phyloP scores from a whole-genome alignment of 2,113 vertebrate genomes.

The Heliornis fulica region DNA sequence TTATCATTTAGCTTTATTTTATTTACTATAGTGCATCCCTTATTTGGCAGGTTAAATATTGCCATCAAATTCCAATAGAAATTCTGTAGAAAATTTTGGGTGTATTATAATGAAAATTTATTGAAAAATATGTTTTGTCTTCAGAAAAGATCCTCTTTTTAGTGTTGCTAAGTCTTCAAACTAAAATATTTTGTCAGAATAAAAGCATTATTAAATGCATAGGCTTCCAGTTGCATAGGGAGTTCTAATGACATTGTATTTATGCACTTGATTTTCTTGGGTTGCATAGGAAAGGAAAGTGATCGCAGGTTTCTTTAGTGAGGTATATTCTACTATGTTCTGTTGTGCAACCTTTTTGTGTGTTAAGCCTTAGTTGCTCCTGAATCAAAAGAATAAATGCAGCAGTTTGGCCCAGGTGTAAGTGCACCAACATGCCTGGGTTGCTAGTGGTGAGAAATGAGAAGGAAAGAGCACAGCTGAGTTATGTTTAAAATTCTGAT shows the following conservation, averaged over 20 bases:
- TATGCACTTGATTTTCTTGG: rapidly evolving
- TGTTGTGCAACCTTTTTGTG: not conserved
- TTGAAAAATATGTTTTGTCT: not conserved
- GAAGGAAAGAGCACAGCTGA: not conserved
- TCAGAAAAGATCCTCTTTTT: not conserved
- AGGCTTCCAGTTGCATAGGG: not conserved
- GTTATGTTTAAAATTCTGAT: not conserved
- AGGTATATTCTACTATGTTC: not conserved
- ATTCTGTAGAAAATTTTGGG: not conserved
- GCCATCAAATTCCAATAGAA: not conserved
- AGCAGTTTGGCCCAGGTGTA: not conserved
- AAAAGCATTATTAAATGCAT: not conserved
- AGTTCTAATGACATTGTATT: not conserved
- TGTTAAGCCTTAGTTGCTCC: not conserved
- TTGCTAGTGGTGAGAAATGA: not conserved
- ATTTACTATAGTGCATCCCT: rapidly evolving
- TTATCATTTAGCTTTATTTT: not conserved
- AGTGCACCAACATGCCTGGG: not conserved
- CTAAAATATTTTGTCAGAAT: not conserved
- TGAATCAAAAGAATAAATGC: not conserved
- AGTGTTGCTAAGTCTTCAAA: not conserved
- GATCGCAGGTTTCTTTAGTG: not conserved
- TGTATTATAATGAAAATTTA: not conserved
- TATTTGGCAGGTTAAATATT: not conserved
- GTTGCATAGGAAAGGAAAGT: not conserved